Evolutionary conservation across 1,140 invertebrate genomes (phyloP), one percentile per base, ranked within the genome.

Genomic region (Hylaeus anthracinus): DNA sequence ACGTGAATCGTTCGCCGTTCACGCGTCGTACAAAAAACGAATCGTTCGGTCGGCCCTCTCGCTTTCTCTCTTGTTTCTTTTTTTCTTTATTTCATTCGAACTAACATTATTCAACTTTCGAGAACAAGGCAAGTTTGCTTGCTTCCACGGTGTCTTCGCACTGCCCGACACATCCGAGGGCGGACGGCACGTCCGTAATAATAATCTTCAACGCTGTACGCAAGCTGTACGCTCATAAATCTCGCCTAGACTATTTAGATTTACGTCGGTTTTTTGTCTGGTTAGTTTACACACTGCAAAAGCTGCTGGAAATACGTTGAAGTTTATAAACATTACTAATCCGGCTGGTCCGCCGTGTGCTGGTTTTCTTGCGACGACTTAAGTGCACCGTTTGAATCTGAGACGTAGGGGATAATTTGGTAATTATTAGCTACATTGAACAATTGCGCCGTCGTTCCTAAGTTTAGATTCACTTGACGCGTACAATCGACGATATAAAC

Each of bases 221-320:
- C 86, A 87, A 87, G 86, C 86, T 73, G 61, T 83, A 86, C 75
- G 72, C 76, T 81, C 78, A 79, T 79, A 83, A 86, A 78, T 79
- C 81, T 81, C 64, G 37, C 58, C 82, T 87, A 87, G 65, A 86
- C 82, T 87, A 45, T 67, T 43, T 67, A 87, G 81, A 79, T 79
- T 86, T 77, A 72, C 81, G 77, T 82, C 72, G 79, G 78, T 81
- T 65, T 66, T 43, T 63, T 39, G 8, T 51, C 60, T 79, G 67
- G 69, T 89, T 88, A 79, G 85, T 82, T 88, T 83, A 84, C 81
- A 88, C 81, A 85, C 73, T 89, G 88, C 89, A 83, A 91, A 90
- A 90, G 86, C 89, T 85, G 82, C 84, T 87, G 87, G 81, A 87
- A 88, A 88, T 91, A 89, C 88, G 81, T 83, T 89, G 79, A 79